phyloP scores from a whole-genome alignment of 2,888 invertebrate species.

The Anoplius nigerrimus region DNA sequence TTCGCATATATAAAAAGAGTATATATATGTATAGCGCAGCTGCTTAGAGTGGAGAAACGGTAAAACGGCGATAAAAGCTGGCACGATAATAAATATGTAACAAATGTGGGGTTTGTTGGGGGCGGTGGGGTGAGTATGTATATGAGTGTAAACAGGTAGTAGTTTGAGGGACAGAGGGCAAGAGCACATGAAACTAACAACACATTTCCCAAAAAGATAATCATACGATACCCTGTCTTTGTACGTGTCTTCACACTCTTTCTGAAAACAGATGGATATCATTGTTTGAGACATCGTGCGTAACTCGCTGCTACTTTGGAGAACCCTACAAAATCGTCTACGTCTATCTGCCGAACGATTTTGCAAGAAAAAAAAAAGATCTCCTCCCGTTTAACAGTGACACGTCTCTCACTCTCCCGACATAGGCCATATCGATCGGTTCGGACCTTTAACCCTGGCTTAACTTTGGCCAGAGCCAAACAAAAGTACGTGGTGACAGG shows the following conservation, averaged over 20 bases:
- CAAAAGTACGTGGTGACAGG: too few relatives aligned
- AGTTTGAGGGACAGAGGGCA: slow-evolving; percentile 62
- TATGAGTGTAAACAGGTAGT: slow-evolving; percentile 62
- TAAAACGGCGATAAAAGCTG: slow-evolving; percentile 66
- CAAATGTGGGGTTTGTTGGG: slow-evolving; percentile 33
- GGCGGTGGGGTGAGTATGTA: slow-evolving; percentile 61
- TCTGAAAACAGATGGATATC: slow-evolving; percentile 81
- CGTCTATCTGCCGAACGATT: too few relatives aligned
- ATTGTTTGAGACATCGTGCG: slow-evolving; percentile 48
- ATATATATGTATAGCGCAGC: slow-evolving; percentile 34
- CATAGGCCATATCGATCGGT: too few relatives aligned
- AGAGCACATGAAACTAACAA: slow-evolving; percentile 75
- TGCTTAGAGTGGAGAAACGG: slow-evolving; percentile 58
- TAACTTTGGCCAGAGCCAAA: too few relatives aligned
- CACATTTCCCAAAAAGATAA: slow-evolving; percentile 75
- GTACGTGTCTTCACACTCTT: slow-evolving; percentile 89
- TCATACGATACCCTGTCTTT: slow-evolving; percentile 86
- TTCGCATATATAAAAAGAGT: slow-evolving; percentile 38
- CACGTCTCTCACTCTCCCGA: too few relatives aligned
- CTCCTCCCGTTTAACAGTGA: too few relatives aligned
- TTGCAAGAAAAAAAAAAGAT: too few relatives aligned
- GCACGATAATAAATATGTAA: slow-evolving; percentile 55
- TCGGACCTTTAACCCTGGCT: too few relatives aligned
- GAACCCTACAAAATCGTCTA: too few relatives aligned
- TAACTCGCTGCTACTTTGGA: too few relatives aligned